Evolutionary conservation across 2,888 invertebrate genomes (phyloP), one percentile per base, ranked within the genome.

Genomic region (Pristionchus mayeri): DNA sequence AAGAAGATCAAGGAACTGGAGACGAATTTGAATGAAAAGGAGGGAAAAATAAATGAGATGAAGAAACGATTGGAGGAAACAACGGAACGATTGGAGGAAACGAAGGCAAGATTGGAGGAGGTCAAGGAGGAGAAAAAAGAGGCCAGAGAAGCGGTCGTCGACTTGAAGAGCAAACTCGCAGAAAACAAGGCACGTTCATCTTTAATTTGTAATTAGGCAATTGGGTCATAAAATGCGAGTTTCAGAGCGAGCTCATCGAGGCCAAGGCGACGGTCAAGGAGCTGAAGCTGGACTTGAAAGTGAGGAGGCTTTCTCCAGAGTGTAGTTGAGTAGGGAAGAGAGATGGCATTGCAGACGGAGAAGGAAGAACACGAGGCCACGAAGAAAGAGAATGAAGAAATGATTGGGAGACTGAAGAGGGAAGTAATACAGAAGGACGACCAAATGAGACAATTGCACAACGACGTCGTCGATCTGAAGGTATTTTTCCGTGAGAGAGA

Each of bases 391-490:
- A 44, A n/a, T 11, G 44, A n/a, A 11, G 44, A 40, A 3, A n/a
- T n/a, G 3, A 3, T 44, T 4, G 3, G n/a, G 0, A 21, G 37
- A 24, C 44, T 71, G 40, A 40, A n/a, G 40, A 37, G 21, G 24
- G 48, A 78, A 27, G 76, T 34, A 6, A 78, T 78, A 27, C 50
- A 18, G 7, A 78, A 78, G 48, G 85, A 92, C 81, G 93, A 88
- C 21, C 85, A 86, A 54, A 86, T 86, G 34, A 79, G 89, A 2
- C 67, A 83, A 21, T 83, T 89, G 34, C 88, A 89, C 81, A 88
- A 90, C 34, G 85, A 87, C 50, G 86, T 88, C 21, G 88, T 90
- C 37, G 88, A 90, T 52, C 54, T 88, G 21, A 85, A 85, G 24
- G 85, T 85, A 78, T 30, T 4, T 34, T 60, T 34, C 63, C 34